Conservation (phyloP, 1,140 invertebrate species). For the Drosophila nigrodunni region DNA sequence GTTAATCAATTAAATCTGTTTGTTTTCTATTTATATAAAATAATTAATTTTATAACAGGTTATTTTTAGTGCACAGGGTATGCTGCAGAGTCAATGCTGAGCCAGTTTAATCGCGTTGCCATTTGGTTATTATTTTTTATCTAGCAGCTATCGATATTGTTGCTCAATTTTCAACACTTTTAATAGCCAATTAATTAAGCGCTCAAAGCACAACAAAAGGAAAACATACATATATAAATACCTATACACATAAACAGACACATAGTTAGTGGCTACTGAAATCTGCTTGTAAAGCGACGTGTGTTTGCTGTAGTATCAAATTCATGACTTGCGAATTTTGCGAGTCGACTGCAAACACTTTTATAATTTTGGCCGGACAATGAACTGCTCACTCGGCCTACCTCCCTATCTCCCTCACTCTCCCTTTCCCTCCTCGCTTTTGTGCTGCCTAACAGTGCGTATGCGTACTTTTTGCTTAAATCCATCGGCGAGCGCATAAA, state of each 20-base stretch:
- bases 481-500: conserved; percentile 58
- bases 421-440: no score
- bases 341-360: conserved; percentile 58
- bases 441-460: not conserved
- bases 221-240: not conserved
- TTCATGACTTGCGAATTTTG: conserved; percentile 36
- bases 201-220: conserved; percentile 63
- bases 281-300: not conserved
- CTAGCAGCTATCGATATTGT: conserved; percentile 52
- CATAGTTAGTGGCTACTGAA: not conserved
- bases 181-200: conserved; percentile 80
- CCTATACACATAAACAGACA: not conserved
- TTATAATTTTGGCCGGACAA: conserved; percentile 44
- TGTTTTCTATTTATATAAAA: no score
- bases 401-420: no score
- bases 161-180: conserved; percentile 81
- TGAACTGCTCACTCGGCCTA: conserved; percentile 2
- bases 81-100: no score
- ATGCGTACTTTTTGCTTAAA: not conserved
- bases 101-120: conserved; percentile 3
- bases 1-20: no score
- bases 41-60: no score
- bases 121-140: conserved; percentile 30
- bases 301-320: not conserved
- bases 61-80: no score